Base-by-base conservation (phyloP, 2,888 invertebrate genomes). In the Proisotoma minuta region DNA sequence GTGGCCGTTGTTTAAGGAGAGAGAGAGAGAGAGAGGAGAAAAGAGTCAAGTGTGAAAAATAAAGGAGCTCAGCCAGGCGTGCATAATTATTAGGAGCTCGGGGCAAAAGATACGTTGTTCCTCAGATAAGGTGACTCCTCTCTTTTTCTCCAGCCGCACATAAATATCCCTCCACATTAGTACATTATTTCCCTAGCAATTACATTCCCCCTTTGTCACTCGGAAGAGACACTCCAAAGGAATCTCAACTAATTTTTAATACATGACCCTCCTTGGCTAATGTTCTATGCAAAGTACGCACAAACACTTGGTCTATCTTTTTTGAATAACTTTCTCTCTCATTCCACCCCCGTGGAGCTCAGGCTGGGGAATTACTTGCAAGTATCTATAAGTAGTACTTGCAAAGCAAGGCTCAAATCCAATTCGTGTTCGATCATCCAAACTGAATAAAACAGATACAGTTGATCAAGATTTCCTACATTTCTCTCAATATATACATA, bases 41-140 rank as follows among this genome's bases (percentile, higher is more conserved):
- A 64, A 66, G 66, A 67, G 65, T 60, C 62, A 65, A 73, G 73
- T 73, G 73, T 71, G 71, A 71, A 71, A 72, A 71, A 71, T 73
- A 69, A 70, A 70, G 71, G 69, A 62, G 64, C 51, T 62, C 69
- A 72, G 66, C 71, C 70, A 69, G 65, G 70, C 71, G 69, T 71
- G 68, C 70, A 70, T 73, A 73, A 73, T 73, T 73, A 73, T 68
- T 15, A 34, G 15, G 66, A 68, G 69, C 66, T 62, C 58, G 69
- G 66, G 63, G 62, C 63, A 63, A 59, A 47, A 63, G 63, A 63
- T 50, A 54, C 59, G 47, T 28, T 59, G 43, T 49, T 28, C 39
- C n/a, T 18, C 10, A 62, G 66, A 66, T 69, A 66, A 69, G 63
- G 66, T 69, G 66, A 63, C 43, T 22, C 20, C 23, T 23, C 23